phyloP scores from a whole-genome alignment of 2,888 invertebrate genomes.

The Leucophora obtusa region DNA sequence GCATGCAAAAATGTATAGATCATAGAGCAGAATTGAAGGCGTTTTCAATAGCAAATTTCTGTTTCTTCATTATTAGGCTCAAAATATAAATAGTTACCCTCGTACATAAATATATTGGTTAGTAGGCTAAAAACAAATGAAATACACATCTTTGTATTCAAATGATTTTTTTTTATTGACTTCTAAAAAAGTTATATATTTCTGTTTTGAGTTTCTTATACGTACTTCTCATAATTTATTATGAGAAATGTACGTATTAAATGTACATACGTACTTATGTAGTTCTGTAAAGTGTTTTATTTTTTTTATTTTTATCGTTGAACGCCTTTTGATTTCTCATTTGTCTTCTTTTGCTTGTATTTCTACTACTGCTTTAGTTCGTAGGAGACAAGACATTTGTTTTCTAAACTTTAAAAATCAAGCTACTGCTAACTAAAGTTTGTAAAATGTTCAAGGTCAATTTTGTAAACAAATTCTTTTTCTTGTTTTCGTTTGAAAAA shows the following conservation, averaged over 20 bases:
- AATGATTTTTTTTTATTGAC: neutral
- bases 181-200: neutral
- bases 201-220: too few species aligned
- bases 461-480: neutral
- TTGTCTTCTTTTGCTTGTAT: neutral
- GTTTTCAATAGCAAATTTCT: too few species aligned
- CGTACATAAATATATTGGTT: neutral
- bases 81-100: too few species aligned
- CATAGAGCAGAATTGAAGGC: too few species aligned
- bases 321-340: neutral
- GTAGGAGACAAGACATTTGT: conserved; percentile 35
- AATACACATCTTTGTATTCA: neutral
- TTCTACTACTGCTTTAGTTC: neutral
- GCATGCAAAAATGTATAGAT: too few species aligned
- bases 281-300: neutral
- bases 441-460: conserved; percentile 37
- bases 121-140: neutral
- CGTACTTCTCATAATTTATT: neutral
- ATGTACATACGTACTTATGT: neutral
- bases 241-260: neutral
- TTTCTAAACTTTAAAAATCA: conserved; percentile 18
- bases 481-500: neutral
- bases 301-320: neutral
- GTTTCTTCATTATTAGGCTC: too few species aligned
- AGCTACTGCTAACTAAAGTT: neutral